Evolutionary conservation across 2,888 invertebrate genomes (phyloP).

Genomic region (Acanthacorydalis orientalis): DNA sequence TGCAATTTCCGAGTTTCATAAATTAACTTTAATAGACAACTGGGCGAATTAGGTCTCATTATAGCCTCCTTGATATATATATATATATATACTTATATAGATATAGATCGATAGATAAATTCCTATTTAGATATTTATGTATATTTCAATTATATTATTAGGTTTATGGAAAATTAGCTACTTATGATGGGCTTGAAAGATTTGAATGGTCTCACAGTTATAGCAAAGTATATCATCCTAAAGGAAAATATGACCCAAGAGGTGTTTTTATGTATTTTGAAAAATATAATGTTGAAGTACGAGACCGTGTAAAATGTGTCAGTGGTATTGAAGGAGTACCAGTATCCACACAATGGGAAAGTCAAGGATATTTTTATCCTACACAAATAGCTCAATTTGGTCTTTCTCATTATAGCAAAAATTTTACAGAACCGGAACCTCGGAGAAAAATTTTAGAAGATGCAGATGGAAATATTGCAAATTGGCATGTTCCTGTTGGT

Average conservation of each 20-base stretch:
- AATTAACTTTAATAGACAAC: no score
- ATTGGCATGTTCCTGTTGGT: constrained; percentile 59
- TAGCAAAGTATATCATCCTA: constrained; percentile 77
- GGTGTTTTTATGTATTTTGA: constrained; percentile 95
- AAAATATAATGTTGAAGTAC: constrained; percentile 92
- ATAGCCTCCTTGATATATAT: no score
- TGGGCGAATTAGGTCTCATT: no score
- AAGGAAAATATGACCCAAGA: constrained; percentile 72
- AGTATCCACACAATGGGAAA: constrained; percentile 94
- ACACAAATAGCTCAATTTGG: constrained; percentile 98
- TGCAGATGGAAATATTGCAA: constrained; percentile 45
- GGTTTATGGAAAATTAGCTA: constrained; percentile 72
- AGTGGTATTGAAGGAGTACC: constrained; percentile 89
- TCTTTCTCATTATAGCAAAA: constrained; percentile 91
- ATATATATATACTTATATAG: no score
- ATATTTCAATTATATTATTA: constrained; percentile 25
- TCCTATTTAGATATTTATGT: no score
- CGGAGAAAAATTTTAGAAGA: constrained; percentile 58
- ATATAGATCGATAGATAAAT: no score
- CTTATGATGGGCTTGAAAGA: constrained; percentile 53
- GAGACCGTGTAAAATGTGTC: constrained; percentile 91
- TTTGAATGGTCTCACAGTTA: constrained; percentile 95
- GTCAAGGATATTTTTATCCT: constrained; percentile 89
- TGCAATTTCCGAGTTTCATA: no score
- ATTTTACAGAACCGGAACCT: constrained; percentile 72